Base-by-base conservation (phyloP, 2,888 invertebrate genomes). In the Palloptera scutellata region DNA sequence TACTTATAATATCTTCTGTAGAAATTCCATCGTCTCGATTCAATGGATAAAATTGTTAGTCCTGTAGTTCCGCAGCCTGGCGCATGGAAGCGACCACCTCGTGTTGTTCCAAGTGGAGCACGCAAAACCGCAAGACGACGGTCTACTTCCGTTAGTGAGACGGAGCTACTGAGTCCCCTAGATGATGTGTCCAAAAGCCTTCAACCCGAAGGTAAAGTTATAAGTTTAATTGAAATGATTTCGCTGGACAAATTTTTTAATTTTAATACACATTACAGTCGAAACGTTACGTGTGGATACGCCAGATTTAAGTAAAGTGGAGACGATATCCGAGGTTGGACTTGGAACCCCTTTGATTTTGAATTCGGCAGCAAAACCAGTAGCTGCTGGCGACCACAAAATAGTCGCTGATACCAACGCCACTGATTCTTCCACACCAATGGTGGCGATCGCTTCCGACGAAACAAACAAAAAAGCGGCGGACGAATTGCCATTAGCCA, bases 21-120 rank as follows among this genome's bases (percentile, higher is more conserved):
- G 81, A 82, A 81, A 77, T 82, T 90, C 72, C 88, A 92, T 60
- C 89, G 92, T 62, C 86, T 91, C 83, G 92, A 92, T 77, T 88
- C 89, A 0, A 89, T 93, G 86, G 95, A 95, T 83, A 95, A 94
- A 85, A 96, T 96, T 75, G 96, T 96, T 13, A 95, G 95, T 79
- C 96, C 95, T 0, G 96, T 95, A 45, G 92, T 95, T 68, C 95
- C 94, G 10, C 95, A 95, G 81, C 95, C 95, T 0, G 94, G 94
- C 2, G 91, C 92, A 0, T 93, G 93, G 93, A 93, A 92, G 84
- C 86, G 91, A 40, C 86, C 86, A 8, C 83, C 81, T 72, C 85
- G 84, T 76, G 74, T 77, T n/a, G 81, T 81, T 20, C 81, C 85
- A 6, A 79, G 77, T 30, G 85, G 85, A 19, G 79, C 83, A 40